Base-by-base conservation (phyloP, 2,113 vertebrate genomes). In the Indicator maculatus region DNA sequence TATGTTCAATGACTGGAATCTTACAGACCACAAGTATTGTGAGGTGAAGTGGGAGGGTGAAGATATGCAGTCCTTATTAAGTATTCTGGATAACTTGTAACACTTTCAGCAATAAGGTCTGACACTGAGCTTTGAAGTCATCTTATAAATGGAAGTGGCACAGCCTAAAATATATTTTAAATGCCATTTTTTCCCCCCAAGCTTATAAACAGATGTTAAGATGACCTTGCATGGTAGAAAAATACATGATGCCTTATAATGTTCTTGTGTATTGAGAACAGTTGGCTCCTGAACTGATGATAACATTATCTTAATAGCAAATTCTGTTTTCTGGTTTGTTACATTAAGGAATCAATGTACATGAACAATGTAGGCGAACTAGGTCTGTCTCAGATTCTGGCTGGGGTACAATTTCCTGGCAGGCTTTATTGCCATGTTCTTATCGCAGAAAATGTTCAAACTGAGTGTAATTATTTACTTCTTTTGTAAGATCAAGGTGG, bases 41-140 rank as follows among this genome's bases (percentile, higher is more conserved):
- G 44, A 89, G 82, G 44, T 91, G 53, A 92, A 79, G 47, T 39
- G n/a, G 17, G 44, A 85, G 56, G 30, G 65, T 80, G 79, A 84
- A 78, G 39, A 59, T 52, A 7, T 3, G 3, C 13, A 9, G 16
- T 41, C 16, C 28, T 56, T 55, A 41, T 41, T 61, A 59, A 63
- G 11, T 55, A 9, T 66, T 38, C 27, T 44, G 52, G 16, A 7
- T 52, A 38, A 45, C 16, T 33, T 64, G 14, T 30, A 84, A 33
- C 4, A 6, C 52, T 53, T 55, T 52, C 7, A 50, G 16, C 20
- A 39, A 20, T 0, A 1, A 65, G 16, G 7, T n/a, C 67, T 80
- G 61, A 71, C 28, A 41, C 6, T 13, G 38, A 83, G 18, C 11
- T 80, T 67, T 27, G 36, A 80, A 85, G 15, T 47, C 5, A 12